Percentiles rank a stretch among this genome's conserved stretches.
Evolutionary conservation across 2,888 invertebrate genomes (phyloP).

Genomic region (Coelinius sp.): DNA sequence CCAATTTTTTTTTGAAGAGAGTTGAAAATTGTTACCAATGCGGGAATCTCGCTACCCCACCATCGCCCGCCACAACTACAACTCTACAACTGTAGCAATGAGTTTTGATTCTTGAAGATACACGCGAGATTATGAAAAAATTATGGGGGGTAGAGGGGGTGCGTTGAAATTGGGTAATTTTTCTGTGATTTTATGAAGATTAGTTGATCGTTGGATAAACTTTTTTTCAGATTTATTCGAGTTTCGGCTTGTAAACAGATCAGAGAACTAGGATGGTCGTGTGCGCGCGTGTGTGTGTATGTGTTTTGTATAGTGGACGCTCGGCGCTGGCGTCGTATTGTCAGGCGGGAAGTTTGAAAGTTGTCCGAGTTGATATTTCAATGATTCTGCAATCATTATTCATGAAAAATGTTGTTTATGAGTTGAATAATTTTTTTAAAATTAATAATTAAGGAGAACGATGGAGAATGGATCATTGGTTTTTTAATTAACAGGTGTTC

Average conservation of each 20-base stretch:
- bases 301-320: too few relatives aligned
- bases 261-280: neutral
- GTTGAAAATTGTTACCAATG: neutral
- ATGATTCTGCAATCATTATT: too few relatives aligned
- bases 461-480: too few relatives aligned
- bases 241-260: neutral
- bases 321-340: too few relatives aligned
- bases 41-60: neutral
- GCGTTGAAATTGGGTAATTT: neutral
- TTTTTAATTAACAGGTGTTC: too few relatives aligned
- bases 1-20: neutral
- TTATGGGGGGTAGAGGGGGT: neutral
- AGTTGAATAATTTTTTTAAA: too few relatives aligned
- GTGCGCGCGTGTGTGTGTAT: too few relatives aligned
- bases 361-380: too few relatives aligned
- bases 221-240: neutral
- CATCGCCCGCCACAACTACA: conserved; percentile 14
- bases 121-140: neutral
- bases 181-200: neutral
- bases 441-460: too few relatives aligned
- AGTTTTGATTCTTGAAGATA: neutral
- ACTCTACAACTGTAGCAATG: neutral
- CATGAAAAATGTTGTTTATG: too few relatives aligned
- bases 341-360: too few relatives aligned
- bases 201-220: neutral